Evolutionary conservation across 2,888 invertebrate species (phyloP).

Genomic region (Hydrotaea cyrtoneurina): DNA sequence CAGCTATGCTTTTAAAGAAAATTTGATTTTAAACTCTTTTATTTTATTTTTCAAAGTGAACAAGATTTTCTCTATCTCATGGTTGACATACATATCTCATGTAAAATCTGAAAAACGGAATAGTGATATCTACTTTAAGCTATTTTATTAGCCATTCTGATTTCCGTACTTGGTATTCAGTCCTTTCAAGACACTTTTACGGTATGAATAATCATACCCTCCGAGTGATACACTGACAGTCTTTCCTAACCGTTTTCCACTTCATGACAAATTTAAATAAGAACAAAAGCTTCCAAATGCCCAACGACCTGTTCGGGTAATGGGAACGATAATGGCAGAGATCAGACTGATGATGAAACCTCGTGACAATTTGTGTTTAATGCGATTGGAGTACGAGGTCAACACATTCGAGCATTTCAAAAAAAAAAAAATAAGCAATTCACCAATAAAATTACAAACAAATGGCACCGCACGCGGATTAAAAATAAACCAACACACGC

Average conservation of each 20-base stretch:
- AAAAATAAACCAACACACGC: constrained; percentile 31
- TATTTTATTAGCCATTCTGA: too few species aligned
- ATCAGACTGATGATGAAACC: not conserved
- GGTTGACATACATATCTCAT: too few species aligned
- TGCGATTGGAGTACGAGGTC: not conserved
- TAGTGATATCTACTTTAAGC: too few species aligned
- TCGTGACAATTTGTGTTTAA: not conserved
- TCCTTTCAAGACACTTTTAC: too few species aligned
- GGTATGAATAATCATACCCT: too few species aligned
- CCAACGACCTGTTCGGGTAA: not conserved
- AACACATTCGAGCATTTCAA: not conserved
- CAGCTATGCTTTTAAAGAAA: too few species aligned
- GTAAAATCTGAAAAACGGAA: too few species aligned
- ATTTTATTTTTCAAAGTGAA: too few species aligned
- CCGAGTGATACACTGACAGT: too few species aligned
- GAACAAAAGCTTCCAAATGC: constrained; percentile 29
- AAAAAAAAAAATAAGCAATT: not conserved
- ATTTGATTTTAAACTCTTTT: too few species aligned
- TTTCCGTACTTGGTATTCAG: too few species aligned
- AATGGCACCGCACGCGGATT: constrained; percentile 57
- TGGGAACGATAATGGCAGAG: not conserved
- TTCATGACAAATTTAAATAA: constrained; percentile 38
- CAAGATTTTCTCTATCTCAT: too few species aligned
- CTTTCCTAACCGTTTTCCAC: constrained; percentile 25
- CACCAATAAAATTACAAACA: constrained; percentile 69